phyloP scores from a whole-genome alignment of 2,888 invertebrate species.

The Meliscaeva auricollis region DNA sequence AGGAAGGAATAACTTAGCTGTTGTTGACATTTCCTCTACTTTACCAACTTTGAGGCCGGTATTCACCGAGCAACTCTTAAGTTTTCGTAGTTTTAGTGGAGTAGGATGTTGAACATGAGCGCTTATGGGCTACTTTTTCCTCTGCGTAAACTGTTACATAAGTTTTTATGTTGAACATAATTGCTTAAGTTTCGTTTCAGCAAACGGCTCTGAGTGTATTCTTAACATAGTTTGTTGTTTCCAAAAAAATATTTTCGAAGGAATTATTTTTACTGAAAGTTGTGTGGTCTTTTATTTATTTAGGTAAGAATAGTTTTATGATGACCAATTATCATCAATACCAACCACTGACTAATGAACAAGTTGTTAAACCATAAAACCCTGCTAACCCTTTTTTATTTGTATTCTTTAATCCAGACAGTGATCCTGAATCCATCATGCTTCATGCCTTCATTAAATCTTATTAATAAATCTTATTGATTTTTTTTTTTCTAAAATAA shows the following conservation, averaged over 20 bases:
- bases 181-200: too few species aligned
- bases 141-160: too few species aligned
- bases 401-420: neutral
- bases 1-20: too few species aligned
- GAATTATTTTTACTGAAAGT: neutral
- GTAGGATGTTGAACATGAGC: too few species aligned
- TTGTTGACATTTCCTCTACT: too few species aligned
- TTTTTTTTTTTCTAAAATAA: neutral
- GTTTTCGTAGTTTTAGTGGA: too few species aligned
- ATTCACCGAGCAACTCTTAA: too few species aligned
- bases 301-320: neutral
- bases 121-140: too few species aligned
- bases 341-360: neutral
- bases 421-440: neutral
- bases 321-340: neutral
- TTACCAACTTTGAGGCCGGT: too few species aligned
- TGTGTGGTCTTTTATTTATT: neutral
- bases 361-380: constrained; percentile 7
- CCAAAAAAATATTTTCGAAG: neutral
- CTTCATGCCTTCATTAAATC: neutral
- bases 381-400: constrained; percentile 8
- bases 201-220: too few species aligned
- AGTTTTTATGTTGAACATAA: too few species aligned
- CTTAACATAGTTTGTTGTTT: too few species aligned
- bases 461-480: constrained; percentile 8